Conservation (phyloP, 1,140 invertebrate species). For the Eulimnadia texana region DNA sequence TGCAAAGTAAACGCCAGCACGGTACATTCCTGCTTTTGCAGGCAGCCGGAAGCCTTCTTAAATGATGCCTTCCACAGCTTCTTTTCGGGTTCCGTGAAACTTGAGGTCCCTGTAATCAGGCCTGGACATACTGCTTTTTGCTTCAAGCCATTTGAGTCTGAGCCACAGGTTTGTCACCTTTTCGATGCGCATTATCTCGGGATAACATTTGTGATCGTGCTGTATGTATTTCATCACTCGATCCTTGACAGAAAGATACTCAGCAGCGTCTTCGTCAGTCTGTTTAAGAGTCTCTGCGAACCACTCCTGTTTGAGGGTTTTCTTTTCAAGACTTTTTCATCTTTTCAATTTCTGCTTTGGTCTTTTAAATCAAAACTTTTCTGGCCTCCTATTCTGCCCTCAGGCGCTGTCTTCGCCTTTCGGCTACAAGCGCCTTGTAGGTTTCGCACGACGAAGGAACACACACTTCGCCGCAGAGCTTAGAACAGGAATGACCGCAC, state of each 20-base stretch:
- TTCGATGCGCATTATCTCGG: neutral
- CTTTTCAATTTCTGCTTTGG: neutral
- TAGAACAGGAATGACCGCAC: neutral
- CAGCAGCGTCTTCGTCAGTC: neutral
- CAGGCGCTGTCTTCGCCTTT: neutral
- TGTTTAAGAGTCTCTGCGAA: neutral
- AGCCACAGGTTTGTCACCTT: conserved; percentile 6
- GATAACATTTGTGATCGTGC: conserved; percentile 10
- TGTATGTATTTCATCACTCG: conserved; percentile 13
- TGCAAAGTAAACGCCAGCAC: conserved; percentile 10
- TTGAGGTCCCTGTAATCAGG: conserved; percentile 2
- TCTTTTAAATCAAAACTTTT: neutral
- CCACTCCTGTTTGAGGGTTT: neutral
- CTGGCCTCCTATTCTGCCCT: neutral
- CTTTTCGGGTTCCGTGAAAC: conserved; percentile 12
- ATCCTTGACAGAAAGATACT: conserved; percentile 10
- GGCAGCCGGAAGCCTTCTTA: conserved; percentile 11
- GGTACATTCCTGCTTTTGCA: conserved; percentile 1
- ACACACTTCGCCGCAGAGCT: conserved; percentile 1
- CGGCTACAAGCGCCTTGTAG: neutral
- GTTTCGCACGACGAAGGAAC: neutral
- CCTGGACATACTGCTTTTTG: neutral
- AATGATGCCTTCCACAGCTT: conserved; percentile 11
- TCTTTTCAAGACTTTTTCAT: neutral
- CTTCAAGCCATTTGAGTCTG: too few species aligned